These are phyloP conservation scores for Urocyon cinereoargenteus DNA, from an alignment of 2,797 vertebrate species.

Conservation along the genomic window DNA sequence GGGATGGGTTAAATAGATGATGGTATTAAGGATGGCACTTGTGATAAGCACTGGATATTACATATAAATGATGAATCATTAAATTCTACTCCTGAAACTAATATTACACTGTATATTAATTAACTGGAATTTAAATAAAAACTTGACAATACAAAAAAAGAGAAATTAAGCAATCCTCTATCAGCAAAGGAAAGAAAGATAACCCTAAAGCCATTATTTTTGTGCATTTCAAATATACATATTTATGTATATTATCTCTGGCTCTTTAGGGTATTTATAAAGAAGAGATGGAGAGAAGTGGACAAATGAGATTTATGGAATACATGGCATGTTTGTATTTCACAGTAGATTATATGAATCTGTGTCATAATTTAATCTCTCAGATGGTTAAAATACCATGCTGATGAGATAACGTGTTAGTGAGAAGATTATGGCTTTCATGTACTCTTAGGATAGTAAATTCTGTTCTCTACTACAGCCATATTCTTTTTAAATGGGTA, in stretches of 20 bases:
- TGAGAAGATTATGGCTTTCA: background rate
- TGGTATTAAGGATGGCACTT: no score
- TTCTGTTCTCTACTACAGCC: background rate
- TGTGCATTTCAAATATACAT: background rate
- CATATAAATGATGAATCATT: no score
- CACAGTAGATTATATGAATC: background rate
- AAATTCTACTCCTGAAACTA: no score
- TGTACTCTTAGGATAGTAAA: background rate
- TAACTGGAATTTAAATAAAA: no score
- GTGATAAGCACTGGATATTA: no score
- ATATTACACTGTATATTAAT: no score
- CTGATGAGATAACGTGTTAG: background rate
- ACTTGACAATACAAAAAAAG: background rate
- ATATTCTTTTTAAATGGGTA: background rate
- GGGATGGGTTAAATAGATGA: no score
- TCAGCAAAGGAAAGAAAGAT: background rate
- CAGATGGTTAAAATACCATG: background rate
- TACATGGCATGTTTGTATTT: fast-evolving
- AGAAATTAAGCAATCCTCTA: background rate
- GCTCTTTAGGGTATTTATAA: background rate
- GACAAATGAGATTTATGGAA: background rate
- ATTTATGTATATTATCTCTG: background rate
- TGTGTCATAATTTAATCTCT: background rate
- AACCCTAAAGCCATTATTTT: background rate
- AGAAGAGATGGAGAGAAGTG: background rate